Evolutionary conservation across 2,797 vertebrate genomes (phyloP).

Genomic region (Chelon auratus): DNA sequence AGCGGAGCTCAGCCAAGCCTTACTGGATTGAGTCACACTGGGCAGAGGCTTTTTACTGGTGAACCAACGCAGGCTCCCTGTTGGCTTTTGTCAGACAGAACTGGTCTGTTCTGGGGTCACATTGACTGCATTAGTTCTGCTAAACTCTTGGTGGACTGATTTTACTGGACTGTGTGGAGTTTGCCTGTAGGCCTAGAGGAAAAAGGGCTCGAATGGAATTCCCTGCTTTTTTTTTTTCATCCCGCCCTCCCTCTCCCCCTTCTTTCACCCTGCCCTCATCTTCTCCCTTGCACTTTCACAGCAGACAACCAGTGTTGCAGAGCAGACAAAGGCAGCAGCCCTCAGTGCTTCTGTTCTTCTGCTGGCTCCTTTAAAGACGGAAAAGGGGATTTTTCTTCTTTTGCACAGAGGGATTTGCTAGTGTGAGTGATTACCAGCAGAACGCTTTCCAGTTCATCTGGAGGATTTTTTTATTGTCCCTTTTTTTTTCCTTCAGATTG

Average conservation of each 20-base stretch:
- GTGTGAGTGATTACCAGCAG: slow-evolving; percentile 49
- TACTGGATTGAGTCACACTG: slow-evolving; percentile 54
- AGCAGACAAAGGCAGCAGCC: slow-evolving; percentile 78
- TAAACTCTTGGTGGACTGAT: slow-evolving; percentile 47
- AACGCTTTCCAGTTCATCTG: slow-evolving; percentile 10
- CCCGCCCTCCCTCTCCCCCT: slow-evolving; percentile 62
- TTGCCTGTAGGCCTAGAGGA: slow-evolving; percentile 47
- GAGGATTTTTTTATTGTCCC: slow-evolving; percentile 36
- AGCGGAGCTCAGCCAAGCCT: slow-evolving; percentile 51
- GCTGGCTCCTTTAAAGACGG: slow-evolving; percentile 55
- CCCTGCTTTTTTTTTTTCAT: slow-evolving; percentile 56
- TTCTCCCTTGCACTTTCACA: slow-evolving; percentile 68
- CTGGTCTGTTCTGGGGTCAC: slow-evolving; percentile 15
- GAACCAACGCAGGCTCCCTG: slow-evolving; percentile 14
- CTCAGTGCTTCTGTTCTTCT: slow-evolving; percentile 67
- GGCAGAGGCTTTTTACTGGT: slow-evolving; percentile 31
- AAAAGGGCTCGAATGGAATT: slow-evolving; percentile 66
- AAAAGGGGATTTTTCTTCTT: slow-evolving; percentile 46
- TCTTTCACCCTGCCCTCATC: slow-evolving; percentile 67
- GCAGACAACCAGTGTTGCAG: slow-evolving; percentile 77
- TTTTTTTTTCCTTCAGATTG: slow-evolving; percentile 5
- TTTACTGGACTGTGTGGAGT: slow-evolving; percentile 49
- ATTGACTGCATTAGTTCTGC: slow-evolving; percentile 53
- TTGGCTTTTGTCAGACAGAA: slow-evolving; percentile 29
- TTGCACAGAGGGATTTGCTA: slow-evolving; percentile 33